Evolutionary conservation across 2,797 vertebrate species (phyloP).

Genomic region (Thaleichthys pacificus): DNA sequence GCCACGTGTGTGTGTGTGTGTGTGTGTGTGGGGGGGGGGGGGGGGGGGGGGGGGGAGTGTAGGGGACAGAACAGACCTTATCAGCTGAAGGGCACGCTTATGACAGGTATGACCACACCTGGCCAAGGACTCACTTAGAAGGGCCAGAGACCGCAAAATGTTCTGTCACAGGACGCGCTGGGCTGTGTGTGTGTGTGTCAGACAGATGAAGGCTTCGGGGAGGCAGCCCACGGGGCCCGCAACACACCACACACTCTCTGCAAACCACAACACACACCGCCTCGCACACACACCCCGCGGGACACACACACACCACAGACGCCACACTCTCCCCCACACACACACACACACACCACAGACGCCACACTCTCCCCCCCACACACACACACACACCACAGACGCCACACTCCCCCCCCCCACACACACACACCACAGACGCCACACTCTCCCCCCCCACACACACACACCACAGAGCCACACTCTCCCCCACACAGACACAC

Average conservation of each 20-base stretch:
- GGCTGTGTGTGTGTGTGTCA: constrained; percentile 8
- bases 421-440: too few species aligned
- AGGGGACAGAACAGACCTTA: too few species aligned
- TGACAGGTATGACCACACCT: too few species aligned
- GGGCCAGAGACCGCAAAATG: too few species aligned
- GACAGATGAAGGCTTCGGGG: background rate
- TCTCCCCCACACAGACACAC: background rate
- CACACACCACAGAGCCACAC: too few species aligned
- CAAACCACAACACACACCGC: background rate
- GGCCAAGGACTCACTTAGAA: too few species aligned
- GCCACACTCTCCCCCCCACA: background rate
- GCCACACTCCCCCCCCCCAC: too few species aligned
- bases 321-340: background rate
- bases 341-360: background rate
- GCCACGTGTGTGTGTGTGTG: constrained; percentile 8
- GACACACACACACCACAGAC: background rate
- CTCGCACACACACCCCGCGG: background rate
- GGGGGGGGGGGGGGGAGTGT: too few species aligned
- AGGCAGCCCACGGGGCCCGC: constrained; percentile 13
- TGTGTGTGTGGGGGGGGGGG: background rate
- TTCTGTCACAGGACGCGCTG: background rate
- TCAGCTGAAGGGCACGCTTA: too few species aligned
- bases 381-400: too few species aligned
- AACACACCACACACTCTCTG: background rate
- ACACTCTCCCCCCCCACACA: background rate